Conservation (phyloP, 2,888 invertebrate genomes). For the Helleia helle region DNA sequence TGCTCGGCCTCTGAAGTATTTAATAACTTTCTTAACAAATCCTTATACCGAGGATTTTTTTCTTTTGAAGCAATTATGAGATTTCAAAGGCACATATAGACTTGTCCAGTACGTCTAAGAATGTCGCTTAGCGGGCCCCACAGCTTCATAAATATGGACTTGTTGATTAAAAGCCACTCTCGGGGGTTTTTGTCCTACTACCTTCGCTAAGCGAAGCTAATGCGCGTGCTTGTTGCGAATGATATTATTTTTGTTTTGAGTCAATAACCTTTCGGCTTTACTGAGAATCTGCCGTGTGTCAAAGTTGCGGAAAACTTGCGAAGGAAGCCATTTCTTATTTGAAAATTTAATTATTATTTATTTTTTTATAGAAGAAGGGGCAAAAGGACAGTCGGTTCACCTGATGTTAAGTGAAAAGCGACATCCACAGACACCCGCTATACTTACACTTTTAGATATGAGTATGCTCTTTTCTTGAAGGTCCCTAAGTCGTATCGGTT, state of each 20-base stretch:
- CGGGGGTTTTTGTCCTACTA: slow-evolving; percentile 38
- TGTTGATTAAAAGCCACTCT: slow-evolving; percentile 51
- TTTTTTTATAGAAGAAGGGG: too few species aligned
- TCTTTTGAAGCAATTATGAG: slow-evolving; percentile 21
- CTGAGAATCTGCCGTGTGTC: too few species aligned
- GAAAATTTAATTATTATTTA: too few species aligned
- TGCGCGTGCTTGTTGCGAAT: not conserved
- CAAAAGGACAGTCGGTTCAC: too few species aligned
- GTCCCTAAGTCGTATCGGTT: too few species aligned
- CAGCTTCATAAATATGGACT: slow-evolving; percentile 63
- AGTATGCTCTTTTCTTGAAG: too few species aligned
- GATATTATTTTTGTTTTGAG: not conserved
- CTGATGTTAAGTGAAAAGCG: too few species aligned
- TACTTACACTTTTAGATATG: too few species aligned
- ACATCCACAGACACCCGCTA: too few species aligned
- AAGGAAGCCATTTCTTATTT: too few species aligned
- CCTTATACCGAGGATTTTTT: slow-evolving; percentile 17
- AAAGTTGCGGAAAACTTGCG: too few species aligned
- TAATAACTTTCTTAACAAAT: slow-evolving; percentile 17
- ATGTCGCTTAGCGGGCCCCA: slow-evolving; percentile 48
- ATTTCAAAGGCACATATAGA: slow-evolving; percentile 20
- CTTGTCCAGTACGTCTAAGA: slow-evolving; percentile 39
- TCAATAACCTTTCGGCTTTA: slow-evolving; percentile 7
- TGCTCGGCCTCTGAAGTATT: slow-evolving; percentile 10
- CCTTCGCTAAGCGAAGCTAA: not conserved